Percentiles rank a stretch among this genome's conserved stretches.
Conservation (phyloP, 2,797 vertebrate genomes). For the Chloroceryle inda region DNA sequence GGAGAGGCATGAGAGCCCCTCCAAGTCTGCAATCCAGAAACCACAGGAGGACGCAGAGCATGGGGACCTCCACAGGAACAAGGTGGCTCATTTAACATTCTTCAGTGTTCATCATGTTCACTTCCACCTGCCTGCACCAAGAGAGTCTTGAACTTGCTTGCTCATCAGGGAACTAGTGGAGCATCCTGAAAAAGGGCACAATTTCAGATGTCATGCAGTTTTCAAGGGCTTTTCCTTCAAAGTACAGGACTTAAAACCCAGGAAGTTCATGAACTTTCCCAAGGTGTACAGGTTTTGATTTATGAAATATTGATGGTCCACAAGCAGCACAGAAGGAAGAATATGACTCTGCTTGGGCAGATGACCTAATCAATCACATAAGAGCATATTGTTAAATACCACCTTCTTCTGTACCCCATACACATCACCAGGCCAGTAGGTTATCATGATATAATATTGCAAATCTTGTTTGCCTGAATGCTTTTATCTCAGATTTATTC, state of each 20-base stretch:
- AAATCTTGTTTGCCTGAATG: background rate
- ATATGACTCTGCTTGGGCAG: background rate
- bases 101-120: background rate
- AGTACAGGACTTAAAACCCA: background rate
- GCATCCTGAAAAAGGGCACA: background rate
- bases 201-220: background rate
- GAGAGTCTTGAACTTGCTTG: background rate
- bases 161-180: background rate
- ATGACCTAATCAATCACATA: background rate
- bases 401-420: background rate
- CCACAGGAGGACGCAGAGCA: background rate
- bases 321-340: background rate
- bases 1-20: fast-evolving
- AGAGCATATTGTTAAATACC: background rate
- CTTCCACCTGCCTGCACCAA: background rate
- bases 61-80: fast-evolving
- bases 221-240: background rate
- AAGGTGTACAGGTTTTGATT: background rate
- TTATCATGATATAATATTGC: background rate
- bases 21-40: background rate
- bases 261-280: background rate
- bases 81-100: background rate
- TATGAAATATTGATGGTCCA: background rate
- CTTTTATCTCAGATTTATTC: background rate
- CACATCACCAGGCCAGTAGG: background rate